These are phyloP conservation scores for Acanthosoma haemorrhoidale DNA, from an alignment of 2,888 invertebrate species.

Conservation along the genomic window DNA sequence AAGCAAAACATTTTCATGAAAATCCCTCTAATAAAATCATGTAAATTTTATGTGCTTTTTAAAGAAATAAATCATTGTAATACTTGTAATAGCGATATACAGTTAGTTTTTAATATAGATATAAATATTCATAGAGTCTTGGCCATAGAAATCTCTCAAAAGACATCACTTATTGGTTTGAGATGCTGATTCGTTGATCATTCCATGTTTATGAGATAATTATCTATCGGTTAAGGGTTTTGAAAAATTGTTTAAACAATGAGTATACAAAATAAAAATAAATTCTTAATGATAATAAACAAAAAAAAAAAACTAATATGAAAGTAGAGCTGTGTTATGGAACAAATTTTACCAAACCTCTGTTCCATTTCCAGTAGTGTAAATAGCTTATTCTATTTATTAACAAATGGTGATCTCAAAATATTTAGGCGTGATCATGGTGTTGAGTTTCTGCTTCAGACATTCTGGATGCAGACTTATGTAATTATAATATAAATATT, in stretches of 20 bases:
- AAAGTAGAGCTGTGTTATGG: background rate
- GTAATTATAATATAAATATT: background rate
- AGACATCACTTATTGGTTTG: constrained; percentile 1
- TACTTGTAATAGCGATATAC: background rate
- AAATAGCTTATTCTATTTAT: constrained; percentile 6
- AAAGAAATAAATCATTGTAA: background rate
- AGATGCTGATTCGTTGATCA: background rate
- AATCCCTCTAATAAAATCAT: no score
- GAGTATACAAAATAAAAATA: background rate
- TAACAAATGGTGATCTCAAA: constrained; percentile 6
- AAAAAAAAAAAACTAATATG: background rate
- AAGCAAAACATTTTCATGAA: no score
- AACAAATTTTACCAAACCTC: background rate
- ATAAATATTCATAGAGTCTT: background rate
- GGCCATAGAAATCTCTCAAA: constrained; percentile 1
- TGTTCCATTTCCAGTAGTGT: background rate
- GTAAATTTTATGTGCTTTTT: no score
- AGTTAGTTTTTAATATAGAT: background rate
- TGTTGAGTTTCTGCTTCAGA: background rate
- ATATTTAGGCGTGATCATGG: background rate
- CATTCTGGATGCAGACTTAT: background rate
- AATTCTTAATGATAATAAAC: no score
- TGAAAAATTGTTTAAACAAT: no score
- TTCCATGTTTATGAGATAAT: background rate
- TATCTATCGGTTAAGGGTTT: background rate